Evolutionary conservation across 2,888 invertebrate genomes (phyloP).

Genomic region (Belgica antarctica): DNA sequence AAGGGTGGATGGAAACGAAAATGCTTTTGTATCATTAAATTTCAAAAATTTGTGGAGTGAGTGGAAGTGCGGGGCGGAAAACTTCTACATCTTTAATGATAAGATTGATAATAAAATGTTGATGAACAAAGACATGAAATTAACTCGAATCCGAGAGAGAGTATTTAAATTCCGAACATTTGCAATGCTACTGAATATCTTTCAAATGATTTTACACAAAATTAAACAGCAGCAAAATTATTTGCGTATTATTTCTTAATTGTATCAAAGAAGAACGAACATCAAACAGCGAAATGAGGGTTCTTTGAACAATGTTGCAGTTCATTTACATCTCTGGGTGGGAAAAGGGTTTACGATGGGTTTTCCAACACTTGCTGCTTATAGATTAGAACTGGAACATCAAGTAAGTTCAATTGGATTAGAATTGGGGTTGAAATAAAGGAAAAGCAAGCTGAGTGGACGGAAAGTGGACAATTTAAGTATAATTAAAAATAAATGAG

Average conservation of each 20-base stretch:
- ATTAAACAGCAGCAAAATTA: not conserved
- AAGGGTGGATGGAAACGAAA: not conserved
- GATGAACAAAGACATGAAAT: too few species aligned
- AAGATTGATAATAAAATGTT: not conserved
- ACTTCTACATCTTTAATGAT: not conserved
- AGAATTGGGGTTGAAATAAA: too few species aligned
- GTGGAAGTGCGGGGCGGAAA: not conserved
- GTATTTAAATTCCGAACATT: constrained; percentile 19
- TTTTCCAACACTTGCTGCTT: too few species aligned
- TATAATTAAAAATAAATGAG: too few species aligned
- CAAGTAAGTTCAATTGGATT: too few species aligned
- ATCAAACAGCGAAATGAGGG: constrained; percentile 18
- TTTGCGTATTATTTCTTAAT: constrained; percentile 40
- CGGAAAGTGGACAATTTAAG: too few species aligned
- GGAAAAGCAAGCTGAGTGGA: too few species aligned
- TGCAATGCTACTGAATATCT: constrained; percentile 9
- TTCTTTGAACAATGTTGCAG: not conserved
- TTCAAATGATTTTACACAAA: constrained; percentile 18
- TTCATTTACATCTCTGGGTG: not conserved
- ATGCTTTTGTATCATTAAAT: not conserved
- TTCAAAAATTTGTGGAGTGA: not conserved
- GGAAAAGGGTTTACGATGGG: not conserved
- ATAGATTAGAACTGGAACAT: too few species aligned
- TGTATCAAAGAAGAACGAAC: constrained; percentile 29
- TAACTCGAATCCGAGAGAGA: not conserved